Conservation (phyloP, 2,888 invertebrate genomes). For the Drosophila lacicola region DNA sequence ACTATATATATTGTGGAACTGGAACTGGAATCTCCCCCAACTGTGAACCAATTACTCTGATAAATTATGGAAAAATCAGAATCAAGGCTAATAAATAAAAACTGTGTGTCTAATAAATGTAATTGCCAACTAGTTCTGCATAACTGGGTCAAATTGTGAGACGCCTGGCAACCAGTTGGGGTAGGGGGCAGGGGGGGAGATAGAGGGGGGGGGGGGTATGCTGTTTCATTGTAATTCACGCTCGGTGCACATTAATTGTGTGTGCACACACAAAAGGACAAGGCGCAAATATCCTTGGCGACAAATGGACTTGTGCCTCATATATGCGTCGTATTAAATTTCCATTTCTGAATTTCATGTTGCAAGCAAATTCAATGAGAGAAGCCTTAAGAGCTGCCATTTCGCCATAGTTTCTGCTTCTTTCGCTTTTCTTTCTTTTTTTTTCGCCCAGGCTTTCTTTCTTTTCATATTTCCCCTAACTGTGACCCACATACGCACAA, state of each 20-base stretch:
- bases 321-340: conserved; percentile 62
- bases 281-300: conserved; percentile 66
- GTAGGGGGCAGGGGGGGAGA: neutral
- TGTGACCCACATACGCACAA: conserved; percentile 61
- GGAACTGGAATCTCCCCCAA: neutral
- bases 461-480: conserved; percentile 56
- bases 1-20: neutral
- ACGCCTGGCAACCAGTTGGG: conserved; percentile 58
- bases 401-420: conserved; percentile 53
- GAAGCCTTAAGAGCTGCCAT: conserved; percentile 57
- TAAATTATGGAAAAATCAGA: conserved; percentile 70
- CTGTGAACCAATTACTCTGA: conserved; percentile 66
- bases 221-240: conserved; percentile 68
- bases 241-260: conserved; percentile 78
- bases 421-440: conserved; percentile 10
- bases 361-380: conserved; percentile 53
- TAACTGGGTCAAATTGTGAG: conserved; percentile 65
- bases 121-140: conserved; percentile 68
- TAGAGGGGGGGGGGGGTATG: neutral
- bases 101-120: conserved; percentile 72
- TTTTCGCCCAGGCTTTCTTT: conserved; percentile 29
- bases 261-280: conserved; percentile 51
- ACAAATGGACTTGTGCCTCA: conserved; percentile 48
- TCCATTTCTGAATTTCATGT: conserved; percentile 62
- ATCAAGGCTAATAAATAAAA: conserved; percentile 73